phyloP scores from a whole-genome alignment of 2,797 vertebrate species.

The Erithacus rubecula region DNA sequence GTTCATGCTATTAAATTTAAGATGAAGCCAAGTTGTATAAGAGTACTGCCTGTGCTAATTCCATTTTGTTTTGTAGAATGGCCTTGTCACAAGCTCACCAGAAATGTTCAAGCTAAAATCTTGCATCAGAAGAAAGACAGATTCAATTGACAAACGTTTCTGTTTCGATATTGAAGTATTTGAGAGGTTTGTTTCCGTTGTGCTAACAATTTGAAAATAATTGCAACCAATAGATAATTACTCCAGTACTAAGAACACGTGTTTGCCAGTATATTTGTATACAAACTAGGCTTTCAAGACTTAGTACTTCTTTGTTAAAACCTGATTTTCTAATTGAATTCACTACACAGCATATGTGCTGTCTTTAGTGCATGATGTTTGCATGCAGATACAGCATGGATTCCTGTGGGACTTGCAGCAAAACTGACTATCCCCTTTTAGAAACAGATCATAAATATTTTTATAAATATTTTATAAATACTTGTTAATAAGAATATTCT shows the following conservation, averaged over 20 bases:
- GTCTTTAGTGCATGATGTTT: not conserved
- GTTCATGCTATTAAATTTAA: not conserved
- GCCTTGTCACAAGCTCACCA: constrained; percentile 84
- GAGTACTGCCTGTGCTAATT: not conserved
- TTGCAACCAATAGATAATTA: not conserved
- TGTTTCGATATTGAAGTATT: constrained; percentile 98
- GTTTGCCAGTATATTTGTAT: not conserved
- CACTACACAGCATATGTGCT: not conserved
- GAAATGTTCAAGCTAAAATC: constrained; percentile 94
- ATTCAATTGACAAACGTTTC: constrained; percentile 98
- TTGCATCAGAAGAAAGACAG: constrained; percentile 94
- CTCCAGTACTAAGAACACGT: not conserved
- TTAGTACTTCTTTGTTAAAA: not conserved
- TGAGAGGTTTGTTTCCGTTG: constrained; percentile 84
- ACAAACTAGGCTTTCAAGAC: not conserved
- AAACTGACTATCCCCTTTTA: not conserved
- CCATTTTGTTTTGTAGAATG: constrained; percentile 81
- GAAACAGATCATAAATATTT: not conserved
- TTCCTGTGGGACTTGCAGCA: not conserved
- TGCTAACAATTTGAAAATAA: not conserved
- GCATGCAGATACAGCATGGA: not conserved
- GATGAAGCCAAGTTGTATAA: not conserved
- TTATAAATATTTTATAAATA: not conserved
- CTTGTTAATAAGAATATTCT: not conserved
- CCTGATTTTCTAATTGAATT: not conserved